Base-by-base conservation (phyloP, 2,888 invertebrate genomes). In the Cyclophora albipunctata region DNA sequence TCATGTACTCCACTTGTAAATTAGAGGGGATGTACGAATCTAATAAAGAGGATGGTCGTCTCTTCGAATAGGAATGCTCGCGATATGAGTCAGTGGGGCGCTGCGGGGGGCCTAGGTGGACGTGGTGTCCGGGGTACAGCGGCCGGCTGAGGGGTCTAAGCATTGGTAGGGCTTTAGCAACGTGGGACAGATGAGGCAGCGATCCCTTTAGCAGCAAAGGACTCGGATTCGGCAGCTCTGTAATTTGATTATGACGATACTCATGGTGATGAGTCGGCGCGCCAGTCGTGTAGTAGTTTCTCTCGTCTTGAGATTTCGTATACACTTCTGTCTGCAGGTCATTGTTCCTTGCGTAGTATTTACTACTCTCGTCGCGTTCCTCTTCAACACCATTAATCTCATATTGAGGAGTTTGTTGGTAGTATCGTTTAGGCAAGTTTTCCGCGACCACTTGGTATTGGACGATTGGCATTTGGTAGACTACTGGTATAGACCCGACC, bases 1-100 rank as follows among this genome's bases (percentile, higher is more conserved):
- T 89, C 45, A 90, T 59, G 46, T 89, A 90, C 58, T 89, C 88
- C 34, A 82, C 55, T 61, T 90, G 89, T 51, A 91, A 66, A 63
- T 88, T 88, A 40, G 91, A 91, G 44, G 91, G 92, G 50, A 91
- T 86, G 49, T 91, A 91, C 0, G 92, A 91, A 45, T 91, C 91
- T 4, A 91, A 63, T 46, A 92, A 71, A 3, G 91, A 91, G 3
- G 84, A 80, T 1, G 90, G 88, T 5, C 81, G 75, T 49, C 79
- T 77, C 54, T 79, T 84, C 4, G 4, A 37, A 46, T 65, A 78
- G 3, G 71, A 66, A 34, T 64, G 58, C 34, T 62, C 58, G 2
- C 68, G 66, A 48, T 73, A 81, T 44, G 65, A 59, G 49, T 76
- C 81, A 52, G 58, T 67, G 6, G 76, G 81, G 51, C 75, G 74